These are phyloP conservation scores for Lasiurus borealis DNA, from an alignment of 2,113 vertebrate genomes.

Conservation along the genomic window DNA sequence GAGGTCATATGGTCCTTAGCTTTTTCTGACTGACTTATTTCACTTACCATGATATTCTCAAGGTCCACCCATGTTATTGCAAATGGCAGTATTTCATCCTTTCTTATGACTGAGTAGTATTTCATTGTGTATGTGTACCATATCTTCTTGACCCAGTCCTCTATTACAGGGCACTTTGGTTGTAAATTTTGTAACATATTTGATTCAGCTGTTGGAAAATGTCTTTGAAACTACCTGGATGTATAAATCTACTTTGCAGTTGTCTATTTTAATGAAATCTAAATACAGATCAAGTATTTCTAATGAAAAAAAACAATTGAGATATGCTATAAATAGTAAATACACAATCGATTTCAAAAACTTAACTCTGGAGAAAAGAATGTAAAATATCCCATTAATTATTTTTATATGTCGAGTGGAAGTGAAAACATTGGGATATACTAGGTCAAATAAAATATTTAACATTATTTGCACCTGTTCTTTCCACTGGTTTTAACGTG, in stretches of 20 bases:
- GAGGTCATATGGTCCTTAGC: too few relatives aligned
- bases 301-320: constrained; percentile 18
- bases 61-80: too few relatives aligned
- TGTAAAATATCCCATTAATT: background rate
- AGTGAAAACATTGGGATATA: background rate
- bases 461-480: constrained; percentile 30
- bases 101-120: too few relatives aligned
- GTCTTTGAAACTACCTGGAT: background rate
- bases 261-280: background rate
- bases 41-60: too few relatives aligned
- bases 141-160: too few relatives aligned
- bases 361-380: background rate
- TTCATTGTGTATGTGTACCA: too few relatives aligned
- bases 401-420: background rate
- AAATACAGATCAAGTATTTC: background rate
- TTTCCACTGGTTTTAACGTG: background rate
- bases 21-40: too few relatives aligned
- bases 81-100: too few relatives aligned
- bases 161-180: too few relatives aligned
- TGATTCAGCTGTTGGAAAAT: background rate
- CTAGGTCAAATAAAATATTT: background rate
- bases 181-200: background rate
- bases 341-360: background rate
- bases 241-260: background rate
- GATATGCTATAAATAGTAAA: background rate